Base-by-base conservation (phyloP, 2,888 invertebrate species). In the Halictus ligatus region DNA sequence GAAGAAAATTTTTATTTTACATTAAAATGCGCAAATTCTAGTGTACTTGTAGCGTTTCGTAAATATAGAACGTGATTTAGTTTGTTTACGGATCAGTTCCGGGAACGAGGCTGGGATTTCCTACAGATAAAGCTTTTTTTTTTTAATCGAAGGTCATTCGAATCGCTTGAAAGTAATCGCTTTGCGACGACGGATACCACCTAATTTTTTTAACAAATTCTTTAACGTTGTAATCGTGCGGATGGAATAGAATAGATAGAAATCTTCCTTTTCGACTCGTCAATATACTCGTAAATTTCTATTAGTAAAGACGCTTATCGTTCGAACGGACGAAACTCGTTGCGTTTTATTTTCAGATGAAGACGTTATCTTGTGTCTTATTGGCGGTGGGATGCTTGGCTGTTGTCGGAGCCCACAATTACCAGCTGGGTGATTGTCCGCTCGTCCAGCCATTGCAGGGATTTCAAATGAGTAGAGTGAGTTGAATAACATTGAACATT, bases 381-480 rank as follows among this genome's bases (percentile, higher is more conserved):
- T 71, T 90, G 60, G 64, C 93, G 76, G 89, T 88, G 78, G 91
- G 90, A 74, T 87, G 90, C 72, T 80, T 93, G 29, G 89, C 83
- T 13, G 60, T 92, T 8, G 87, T 83, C 43, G 88, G 89, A 10
- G 96, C 96, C 8, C 98, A 98, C 93, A 96, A 97, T 0, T 98
- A 98, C 94, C 97, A 97, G 92, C 95, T 98, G 89, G 98, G 98
- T 25, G 95, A 96, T 21, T 98, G 98, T 92, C 98, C 98, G 0
- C 93, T 96, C 13, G 97, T 98, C 2, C 97, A 98, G 89, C 97
- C 98, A 0, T 96, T 97, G 96, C 95, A 96, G 0, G 96, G 96
- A 80, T 98, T 98, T 93, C 96, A 97, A 84, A 98, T 98, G 97
- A 97, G 96, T 88, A 96, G 96, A 96, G 98, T 98, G 96, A 96